Conservation (phyloP, 2,113 vertebrate genomes). For the Syngnathus typhle region DNA sequence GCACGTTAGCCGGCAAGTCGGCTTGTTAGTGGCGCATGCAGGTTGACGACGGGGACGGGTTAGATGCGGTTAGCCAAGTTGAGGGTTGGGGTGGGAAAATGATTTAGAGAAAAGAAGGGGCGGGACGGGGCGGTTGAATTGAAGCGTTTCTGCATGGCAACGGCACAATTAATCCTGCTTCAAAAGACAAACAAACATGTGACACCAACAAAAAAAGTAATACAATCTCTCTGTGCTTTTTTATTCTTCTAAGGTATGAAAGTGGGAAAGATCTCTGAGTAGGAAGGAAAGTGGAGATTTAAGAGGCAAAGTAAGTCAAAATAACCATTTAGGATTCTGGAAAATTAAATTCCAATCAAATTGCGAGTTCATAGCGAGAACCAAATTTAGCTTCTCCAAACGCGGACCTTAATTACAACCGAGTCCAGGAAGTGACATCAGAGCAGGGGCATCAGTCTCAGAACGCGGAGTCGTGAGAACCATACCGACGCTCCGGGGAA, state of each 20-base stretch:
- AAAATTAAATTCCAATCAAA: too few species aligned
- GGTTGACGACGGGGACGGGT: conserved; percentile 26
- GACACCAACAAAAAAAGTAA: conserved; percentile 40
- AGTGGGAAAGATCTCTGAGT: not conserved
- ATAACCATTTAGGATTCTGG: too few species aligned
- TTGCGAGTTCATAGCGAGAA: not conserved
- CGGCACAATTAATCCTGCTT: conserved; percentile 57
- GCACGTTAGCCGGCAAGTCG: conserved; percentile 46
- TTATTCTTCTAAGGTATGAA: not conserved
- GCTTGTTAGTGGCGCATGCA: conserved; percentile 36
- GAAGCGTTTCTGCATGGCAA: conserved; percentile 44
- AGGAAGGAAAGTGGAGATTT: conserved; percentile 18
- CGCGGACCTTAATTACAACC: not conserved
- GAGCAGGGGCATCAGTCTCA: conserved; percentile 37
- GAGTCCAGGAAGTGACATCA: conserved; percentile 47
- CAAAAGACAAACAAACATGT: conserved; percentile 50
- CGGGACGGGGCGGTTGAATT: conserved; percentile 11
- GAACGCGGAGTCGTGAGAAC: conserved; percentile 41
- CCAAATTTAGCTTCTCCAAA: not conserved
- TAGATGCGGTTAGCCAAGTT: conserved; percentile 18
- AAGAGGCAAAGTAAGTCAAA: conserved; percentile 16
- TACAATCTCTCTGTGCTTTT: conserved; percentile 20
- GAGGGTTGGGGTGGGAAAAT: not conserved
- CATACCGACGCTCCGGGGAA: conserved; percentile 36
- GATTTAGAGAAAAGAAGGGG: conserved; percentile 6